Conservation (phyloP, 2,888 invertebrate species). For the Seira ritae region DNA sequence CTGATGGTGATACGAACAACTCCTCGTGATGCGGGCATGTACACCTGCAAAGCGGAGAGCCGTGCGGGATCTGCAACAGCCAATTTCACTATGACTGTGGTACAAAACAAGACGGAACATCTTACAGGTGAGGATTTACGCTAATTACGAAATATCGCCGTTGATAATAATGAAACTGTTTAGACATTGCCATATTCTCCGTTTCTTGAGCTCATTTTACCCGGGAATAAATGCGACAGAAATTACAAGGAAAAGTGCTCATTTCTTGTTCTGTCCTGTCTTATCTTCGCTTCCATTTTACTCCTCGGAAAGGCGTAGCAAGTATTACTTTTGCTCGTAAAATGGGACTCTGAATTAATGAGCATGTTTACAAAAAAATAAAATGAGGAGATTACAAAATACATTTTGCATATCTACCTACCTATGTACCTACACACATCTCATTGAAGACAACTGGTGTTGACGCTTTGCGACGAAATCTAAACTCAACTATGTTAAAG, state of each 20-base stretch:
- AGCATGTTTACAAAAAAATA: neutral
- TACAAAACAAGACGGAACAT: constrained; percentile 78
- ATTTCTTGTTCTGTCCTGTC: no score
- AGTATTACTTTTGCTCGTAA: constrained; percentile 11
- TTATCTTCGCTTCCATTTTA: no score
- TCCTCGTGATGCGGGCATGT: constrained; percentile 85
- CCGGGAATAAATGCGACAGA: no score
- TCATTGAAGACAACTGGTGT: no score
- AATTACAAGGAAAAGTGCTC: no score
- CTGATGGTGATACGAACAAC: constrained; percentile 85
- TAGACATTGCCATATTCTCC: neutral
- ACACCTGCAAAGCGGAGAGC: constrained; percentile 87
- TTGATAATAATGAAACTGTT: neutral
- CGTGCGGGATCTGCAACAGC: constrained; percentile 87
- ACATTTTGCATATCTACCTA: no score
- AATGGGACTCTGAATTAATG: neutral
- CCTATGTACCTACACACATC: no score
- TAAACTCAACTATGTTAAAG: no score
- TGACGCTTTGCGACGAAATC: no score
- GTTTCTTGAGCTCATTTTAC: neutral
- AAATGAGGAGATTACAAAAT: no score
- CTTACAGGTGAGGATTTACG: constrained; percentile 60
- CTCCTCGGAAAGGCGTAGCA: neutral
- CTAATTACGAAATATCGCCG: neutral
- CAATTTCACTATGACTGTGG: constrained; percentile 84